phyloP scores from a whole-genome alignment of 2,113 vertebrate species.

The Pyxicephalus adspersus region DNA sequence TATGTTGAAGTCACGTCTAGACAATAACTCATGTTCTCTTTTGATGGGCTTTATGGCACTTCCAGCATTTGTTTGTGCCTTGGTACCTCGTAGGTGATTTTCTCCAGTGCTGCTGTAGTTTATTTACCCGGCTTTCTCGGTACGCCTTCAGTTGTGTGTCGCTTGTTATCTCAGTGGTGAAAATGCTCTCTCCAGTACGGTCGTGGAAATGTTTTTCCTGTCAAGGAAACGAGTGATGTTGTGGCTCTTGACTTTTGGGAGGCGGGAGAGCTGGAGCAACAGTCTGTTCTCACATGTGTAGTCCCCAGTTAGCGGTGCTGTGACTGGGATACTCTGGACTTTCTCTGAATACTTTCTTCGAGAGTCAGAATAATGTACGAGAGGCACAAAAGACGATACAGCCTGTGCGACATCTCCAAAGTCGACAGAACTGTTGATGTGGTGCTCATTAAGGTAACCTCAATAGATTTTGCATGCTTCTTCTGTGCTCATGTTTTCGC shows the following conservation, averaged over 20 bases:
- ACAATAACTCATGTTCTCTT: conserved; percentile 49
- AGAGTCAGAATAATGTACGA: conserved; percentile 87
- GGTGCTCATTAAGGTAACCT: conserved; percentile 91
- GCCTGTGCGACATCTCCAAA: conserved; percentile 87
- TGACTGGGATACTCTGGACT: conserved; percentile 67
- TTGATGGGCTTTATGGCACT: conserved; percentile 36
- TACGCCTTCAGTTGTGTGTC: background rate
- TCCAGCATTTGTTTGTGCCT: conserved; percentile 61
- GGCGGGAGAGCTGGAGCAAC: conserved; percentile 62
- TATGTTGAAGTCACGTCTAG: conserved; percentile 59
- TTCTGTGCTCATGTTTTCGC: too few relatives aligned
- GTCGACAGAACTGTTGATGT: conserved; percentile 89
- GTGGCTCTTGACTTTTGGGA: conserved; percentile 61
- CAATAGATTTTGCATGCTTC: too few relatives aligned
- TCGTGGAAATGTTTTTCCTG: conserved; percentile 61
- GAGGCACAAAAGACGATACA: conserved; percentile 93
- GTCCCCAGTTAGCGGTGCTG: conserved; percentile 65
- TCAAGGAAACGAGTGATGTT: conserved; percentile 61
- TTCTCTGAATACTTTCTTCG: conserved; percentile 34
- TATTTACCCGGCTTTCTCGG: background rate
- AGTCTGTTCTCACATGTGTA: conserved; percentile 70
- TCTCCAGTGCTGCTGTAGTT: background rate
- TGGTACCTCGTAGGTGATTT: conserved; percentile 8
- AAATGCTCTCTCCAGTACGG: background rate
- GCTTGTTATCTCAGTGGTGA: conserved; percentile 6